A percentile compares a stretch with the other conserved stretches of the same genome.
These are phyloP conservation scores for Epinephelus cyanopodus DNA, from an alignment of 2,113 vertebrate genomes.

Conservation along the genomic window DNA sequence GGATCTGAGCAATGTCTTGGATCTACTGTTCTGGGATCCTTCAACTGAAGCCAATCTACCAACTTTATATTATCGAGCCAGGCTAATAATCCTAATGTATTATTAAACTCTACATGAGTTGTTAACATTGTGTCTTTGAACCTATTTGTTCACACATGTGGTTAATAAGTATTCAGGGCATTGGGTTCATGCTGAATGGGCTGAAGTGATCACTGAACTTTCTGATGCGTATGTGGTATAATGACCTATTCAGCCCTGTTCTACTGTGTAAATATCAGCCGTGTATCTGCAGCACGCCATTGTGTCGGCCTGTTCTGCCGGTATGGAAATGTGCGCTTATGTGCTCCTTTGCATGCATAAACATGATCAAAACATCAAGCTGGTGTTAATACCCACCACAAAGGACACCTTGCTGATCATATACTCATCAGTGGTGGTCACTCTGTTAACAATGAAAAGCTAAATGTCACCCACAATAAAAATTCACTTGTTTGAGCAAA, in stretches of 20 bases:
- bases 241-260: constrained; percentile 79
- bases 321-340: constrained; percentile 76
- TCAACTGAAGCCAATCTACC: background rate
- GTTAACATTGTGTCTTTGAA: constrained; percentile 69
- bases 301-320: constrained; percentile 70
- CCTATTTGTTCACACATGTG: constrained; percentile 60
- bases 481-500: constrained; percentile 9
- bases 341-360: constrained; percentile 76
- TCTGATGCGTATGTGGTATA: constrained; percentile 65
- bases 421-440: constrained; percentile 50
- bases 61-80: background rate
- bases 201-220: constrained; percentile 77
- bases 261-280: constrained; percentile 80
- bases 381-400: constrained; percentile 35
- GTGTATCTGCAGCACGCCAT: constrained; percentile 75
- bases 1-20: too few relatives aligned
- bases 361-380: constrained; percentile 55
- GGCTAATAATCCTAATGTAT: constrained; percentile 5
- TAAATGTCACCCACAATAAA: constrained; percentile 59
- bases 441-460: constrained; percentile 43
- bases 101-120: constrained; percentile 48
- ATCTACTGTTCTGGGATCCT: background rate
- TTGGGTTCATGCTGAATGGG: constrained; percentile 58
- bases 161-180: constrained; percentile 60
- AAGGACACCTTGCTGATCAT: constrained; percentile 51